Evolutionary conservation across 2,888 invertebrate genomes (phyloP), one percentile per base, ranked within the genome.

Genomic region (Apocheima hispidaria): DNA sequence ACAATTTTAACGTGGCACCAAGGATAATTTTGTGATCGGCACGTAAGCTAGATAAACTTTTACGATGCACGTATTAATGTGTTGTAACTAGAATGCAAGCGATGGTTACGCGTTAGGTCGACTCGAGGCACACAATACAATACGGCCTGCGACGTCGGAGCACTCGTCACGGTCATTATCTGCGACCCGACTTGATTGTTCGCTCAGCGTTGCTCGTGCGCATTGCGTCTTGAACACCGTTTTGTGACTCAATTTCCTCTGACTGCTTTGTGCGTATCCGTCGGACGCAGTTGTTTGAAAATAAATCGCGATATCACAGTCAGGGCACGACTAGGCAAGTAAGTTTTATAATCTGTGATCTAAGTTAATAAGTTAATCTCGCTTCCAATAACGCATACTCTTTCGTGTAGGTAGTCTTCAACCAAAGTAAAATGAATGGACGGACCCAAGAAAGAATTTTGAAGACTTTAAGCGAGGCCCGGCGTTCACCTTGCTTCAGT

Each of bases 141-240:
- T 86, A 78, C 82, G 79, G 81, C 79, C 79, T 80, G 74, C 33
- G 33, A 36, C 55, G 59, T 49, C 58, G 52, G 44, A 57, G 38
- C 50, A 9, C 68, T 84, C 83, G 87, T 86, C 83, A 89, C 85
- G 87, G 82, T 82, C 83, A 86, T 88, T 87, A 86, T 82, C 76
- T 78, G 16, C 30, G 46, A 46, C 46, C 30, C 30, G 10, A 36
- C 36, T 46, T 84, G 77, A 87, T 88, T 87, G 88, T 88, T 85
- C 81, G 82, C 76, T 68, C 77, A 72, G 74, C 77, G 71, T 81
- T 82, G 83, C 83, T 75, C 79, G 78, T 81, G 83, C 82, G 80
- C 82, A 77, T 69, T 71, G 70, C 79, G 74, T 77, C 79, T 78
- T 74, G 72, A 60, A 66, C 74, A 77, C 71, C 71, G 81, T 80